Percentiles rank a stretch among this genome's conserved stretches.
Evolutionary conservation across 2,888 invertebrate species (phyloP).

Genomic region (Tipula vernalis): DNA sequence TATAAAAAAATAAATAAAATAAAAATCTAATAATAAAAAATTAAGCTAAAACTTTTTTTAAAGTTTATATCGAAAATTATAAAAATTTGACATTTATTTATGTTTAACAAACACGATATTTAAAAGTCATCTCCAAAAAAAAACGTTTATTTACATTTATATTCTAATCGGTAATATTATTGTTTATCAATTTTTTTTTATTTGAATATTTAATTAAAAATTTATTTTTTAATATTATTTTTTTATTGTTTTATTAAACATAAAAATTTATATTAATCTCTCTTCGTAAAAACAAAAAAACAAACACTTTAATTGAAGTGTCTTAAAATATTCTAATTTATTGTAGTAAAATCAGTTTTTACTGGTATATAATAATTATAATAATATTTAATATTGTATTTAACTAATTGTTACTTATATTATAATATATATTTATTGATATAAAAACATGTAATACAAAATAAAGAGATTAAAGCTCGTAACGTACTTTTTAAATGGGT

Average conservation of each 20-base stretch:
- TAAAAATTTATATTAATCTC: neutral
- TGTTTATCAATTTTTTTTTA: neutral
- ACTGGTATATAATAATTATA: neutral
- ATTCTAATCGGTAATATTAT: neutral
- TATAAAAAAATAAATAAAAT: neutral
- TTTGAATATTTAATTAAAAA: neutral
- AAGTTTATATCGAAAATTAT: neutral
- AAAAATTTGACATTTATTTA: neutral
- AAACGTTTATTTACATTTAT: neutral
- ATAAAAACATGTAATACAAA: neutral
- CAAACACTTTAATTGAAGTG: neutral
- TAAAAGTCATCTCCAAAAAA: neutral
- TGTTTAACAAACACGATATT: neutral
- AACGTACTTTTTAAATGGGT: neutral
- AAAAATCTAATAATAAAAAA: neutral
- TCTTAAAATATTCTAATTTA: neutral
- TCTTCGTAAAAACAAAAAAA: neutral
- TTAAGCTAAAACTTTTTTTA: slow-evolving; percentile 4
- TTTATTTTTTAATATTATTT: neutral
- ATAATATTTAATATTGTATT: neutral
- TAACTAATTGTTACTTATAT: neutral
- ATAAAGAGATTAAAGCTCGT: neutral
- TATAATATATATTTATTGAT: neutral
- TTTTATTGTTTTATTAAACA: neutral
- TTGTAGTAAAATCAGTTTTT: neutral